Conservation (phyloP, 2,797 vertebrate species). For the Danio kyathit region DNA sequence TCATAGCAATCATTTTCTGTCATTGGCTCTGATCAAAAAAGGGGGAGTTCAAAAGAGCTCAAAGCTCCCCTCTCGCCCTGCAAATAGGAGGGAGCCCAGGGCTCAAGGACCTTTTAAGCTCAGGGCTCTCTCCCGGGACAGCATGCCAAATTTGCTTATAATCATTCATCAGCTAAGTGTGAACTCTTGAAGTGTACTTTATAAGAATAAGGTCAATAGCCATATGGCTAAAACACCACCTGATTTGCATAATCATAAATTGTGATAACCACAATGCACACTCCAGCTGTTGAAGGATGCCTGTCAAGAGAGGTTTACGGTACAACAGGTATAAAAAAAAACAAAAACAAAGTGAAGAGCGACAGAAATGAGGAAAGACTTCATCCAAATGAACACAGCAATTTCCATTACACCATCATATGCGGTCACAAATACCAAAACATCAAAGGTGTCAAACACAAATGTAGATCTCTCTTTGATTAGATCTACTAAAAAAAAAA, state of each 20-base stretch:
- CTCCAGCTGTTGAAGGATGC: neutral
- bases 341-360: too few relatives aligned
- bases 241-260: slow-evolving; percentile 30
- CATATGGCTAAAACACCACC: slow-evolving; percentile 5
- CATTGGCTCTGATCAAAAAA: too few relatives aligned
- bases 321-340: neutral
- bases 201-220: too few relatives aligned
- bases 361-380: neutral
- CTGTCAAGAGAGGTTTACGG: neutral
- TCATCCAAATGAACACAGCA: neutral
- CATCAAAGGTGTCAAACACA: neutral
- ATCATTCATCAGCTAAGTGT: too few relatives aligned
- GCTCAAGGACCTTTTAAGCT: too few relatives aligned
- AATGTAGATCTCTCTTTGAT: neutral
- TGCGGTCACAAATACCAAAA: neutral
- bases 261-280: neutral
- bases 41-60: too few relatives aligned
- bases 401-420: neutral
- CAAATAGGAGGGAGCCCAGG: too few relatives aligned
- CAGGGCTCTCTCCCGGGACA: too few relatives aligned
- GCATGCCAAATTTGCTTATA: too few relatives aligned
- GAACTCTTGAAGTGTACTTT: too few relatives aligned
- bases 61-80: too few relatives aligned
- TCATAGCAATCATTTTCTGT: too few relatives aligned
- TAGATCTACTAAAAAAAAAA: neutral